Base-by-base conservation (phyloP, 2,797 vertebrate species). In the Xenops minutus region DNA sequence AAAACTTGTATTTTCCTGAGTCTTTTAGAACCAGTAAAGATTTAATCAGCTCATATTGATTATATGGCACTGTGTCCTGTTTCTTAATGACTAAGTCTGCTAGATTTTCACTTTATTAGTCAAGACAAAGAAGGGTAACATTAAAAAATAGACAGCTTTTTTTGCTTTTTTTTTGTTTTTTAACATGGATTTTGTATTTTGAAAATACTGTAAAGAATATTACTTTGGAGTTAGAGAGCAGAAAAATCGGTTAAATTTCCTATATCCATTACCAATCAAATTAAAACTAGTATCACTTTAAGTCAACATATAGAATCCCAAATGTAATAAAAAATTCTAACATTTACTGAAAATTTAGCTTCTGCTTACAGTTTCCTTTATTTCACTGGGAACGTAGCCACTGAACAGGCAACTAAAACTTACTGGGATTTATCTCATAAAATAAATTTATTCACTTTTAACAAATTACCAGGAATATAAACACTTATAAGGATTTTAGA, bases 1-100 rank as follows among this genome's bases (percentile, higher is more conserved):
- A 86, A 83, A 69, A 41, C 22, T 69, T 72, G 7, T 78, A 20
- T 78, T 94, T 90, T 87, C 77, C 46, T 73, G 73, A 91, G 48
- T 39, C 59, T 92, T 84, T 89, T 51, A 55, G 55, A 85, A 76
- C 43, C 0, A 0, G 24, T 81, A 81, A 84, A 81, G 91, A 89
- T 92, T 88, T 93, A 90, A 85, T 84, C 92, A 91, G 54, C 14
- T 69, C 27, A 18, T 76, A 78, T 75, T 87, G 80, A 92, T 86
- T 93, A 58, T 51, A 58, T 51, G 34, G 19, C 51, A 58, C 20
- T 51, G 30, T 87, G 67, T 61, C 17, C 49, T 81, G 46, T 15
- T 71, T 96, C 62, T 84, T 78, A 90, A 78, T 78, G 66, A 75
- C 22, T 58, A 46, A 72, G 21, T 66, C 54, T 81, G 46, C 58